phyloP scores from a whole-genome alignment of 2,888 invertebrate species.

The Philereme transversata region DNA sequence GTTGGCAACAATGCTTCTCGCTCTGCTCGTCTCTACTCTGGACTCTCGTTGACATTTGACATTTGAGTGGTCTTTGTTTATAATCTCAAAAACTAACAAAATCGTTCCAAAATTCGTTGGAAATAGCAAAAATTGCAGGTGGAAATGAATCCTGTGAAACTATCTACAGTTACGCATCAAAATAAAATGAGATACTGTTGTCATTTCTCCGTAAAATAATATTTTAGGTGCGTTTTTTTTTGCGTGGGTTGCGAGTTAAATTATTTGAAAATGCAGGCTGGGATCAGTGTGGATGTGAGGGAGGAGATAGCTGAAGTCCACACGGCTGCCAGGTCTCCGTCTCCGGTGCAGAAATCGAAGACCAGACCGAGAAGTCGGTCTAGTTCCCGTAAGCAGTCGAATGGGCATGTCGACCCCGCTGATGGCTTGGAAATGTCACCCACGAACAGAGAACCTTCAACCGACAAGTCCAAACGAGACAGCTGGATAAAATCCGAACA shows the following conservation, averaged over 20 bases:
- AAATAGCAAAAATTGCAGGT: slow-evolving; percentile 2
- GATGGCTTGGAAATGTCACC: slow-evolving; percentile 45
- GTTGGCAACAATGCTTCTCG: no score
- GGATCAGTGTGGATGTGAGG: slow-evolving; percentile 63
- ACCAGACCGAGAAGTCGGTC: slow-evolving; percentile 65
- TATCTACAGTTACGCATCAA: slow-evolving; percentile 3
- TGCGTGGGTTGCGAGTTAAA: slow-evolving; percentile 43
- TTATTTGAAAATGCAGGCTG: slow-evolving; percentile 67
- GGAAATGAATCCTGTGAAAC: not conserved
- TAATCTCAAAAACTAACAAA: slow-evolving; percentile 39
- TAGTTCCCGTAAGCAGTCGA: slow-evolving; percentile 69
- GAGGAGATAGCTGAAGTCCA: slow-evolving; percentile 79
- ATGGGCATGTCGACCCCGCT: slow-evolving; percentile 58
- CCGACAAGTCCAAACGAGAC: slow-evolving; percentile 71
- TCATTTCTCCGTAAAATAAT: slow-evolving; percentile 20
- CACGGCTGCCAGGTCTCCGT: slow-evolving; percentile 68
- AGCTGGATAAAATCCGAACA: slow-evolving; percentile 79
- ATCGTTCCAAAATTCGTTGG: slow-evolving; percentile 16
- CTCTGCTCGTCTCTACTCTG: no score
- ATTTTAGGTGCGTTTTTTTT: slow-evolving; percentile 26
- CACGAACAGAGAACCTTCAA: slow-evolving; percentile 45
- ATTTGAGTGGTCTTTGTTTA: slow-evolving; percentile 45
- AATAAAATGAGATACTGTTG: slow-evolving; percentile 12
- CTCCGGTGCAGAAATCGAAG: slow-evolving; percentile 66
- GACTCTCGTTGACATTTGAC: slow-evolving; percentile 57